These are phyloP conservation scores for Xyliphius kryptos DNA, from an alignment of 2,113 vertebrate species.

Conservation along the genomic window DNA sequence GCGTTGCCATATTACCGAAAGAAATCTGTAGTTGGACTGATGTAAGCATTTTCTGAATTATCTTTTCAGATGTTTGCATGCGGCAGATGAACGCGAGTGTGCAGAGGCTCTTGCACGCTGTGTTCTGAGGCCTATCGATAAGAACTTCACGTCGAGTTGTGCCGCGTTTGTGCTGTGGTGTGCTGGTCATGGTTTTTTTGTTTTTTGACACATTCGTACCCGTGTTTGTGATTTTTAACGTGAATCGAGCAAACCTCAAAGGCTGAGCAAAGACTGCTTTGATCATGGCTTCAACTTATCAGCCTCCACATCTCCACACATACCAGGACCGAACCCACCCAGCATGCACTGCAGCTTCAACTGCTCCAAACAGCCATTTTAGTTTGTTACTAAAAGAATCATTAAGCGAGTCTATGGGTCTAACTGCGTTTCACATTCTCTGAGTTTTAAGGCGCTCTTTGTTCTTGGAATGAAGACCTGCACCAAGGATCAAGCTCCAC, in stretches of 20 bases:
- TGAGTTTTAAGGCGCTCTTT: background rate
- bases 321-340: background rate
- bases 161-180: background rate
- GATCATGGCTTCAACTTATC: constrained; percentile 30
- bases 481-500: too few species aligned
- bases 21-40: too few species aligned
- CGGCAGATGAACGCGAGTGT: too few species aligned
- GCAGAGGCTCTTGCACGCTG: too few species aligned
- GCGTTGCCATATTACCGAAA: too few species aligned
- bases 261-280: constrained; percentile 24
- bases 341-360: constrained; percentile 1
- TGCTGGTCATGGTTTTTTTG: constrained; percentile 24
- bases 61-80: too few species aligned
- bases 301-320: constrained; percentile 23
- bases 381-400: background rate
- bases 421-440: background rate
- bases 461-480: background rate
- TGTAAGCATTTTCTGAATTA: too few species aligned
- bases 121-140: too few species aligned
- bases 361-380: constrained; percentile 3
- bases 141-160: too few species aligned
- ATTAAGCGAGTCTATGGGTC: background rate
- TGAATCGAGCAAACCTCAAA: constrained; percentile 33
- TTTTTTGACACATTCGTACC: constrained; percentile 19
- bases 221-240: constrained; percentile 25